Evolutionary conservation across 2,113 vertebrate genomes (phyloP).

Genomic region (Regulus satrapa): DNA sequence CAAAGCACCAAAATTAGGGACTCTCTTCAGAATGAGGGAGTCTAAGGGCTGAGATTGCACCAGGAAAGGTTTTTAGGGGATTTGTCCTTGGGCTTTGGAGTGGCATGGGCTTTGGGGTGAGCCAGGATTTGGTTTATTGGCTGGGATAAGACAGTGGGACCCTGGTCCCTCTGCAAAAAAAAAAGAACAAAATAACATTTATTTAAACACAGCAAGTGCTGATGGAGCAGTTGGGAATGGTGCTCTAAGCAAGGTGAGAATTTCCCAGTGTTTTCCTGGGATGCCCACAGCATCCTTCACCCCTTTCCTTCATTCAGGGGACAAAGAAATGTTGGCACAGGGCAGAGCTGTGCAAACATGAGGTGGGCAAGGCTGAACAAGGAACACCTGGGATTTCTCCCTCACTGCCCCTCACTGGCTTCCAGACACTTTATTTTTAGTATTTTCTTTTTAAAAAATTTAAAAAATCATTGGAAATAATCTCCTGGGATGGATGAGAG

Average conservation of each 20-base stretch:
- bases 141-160: not conserved
- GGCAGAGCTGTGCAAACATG: not conserved
- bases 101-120: not conserved
- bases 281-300: not conserved
- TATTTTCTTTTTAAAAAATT: not conserved
- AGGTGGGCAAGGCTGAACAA: not conserved
- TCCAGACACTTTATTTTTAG: not conserved
- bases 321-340: not conserved
- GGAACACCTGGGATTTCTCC: constrained; percentile 39
- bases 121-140: not conserved
- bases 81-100: not conserved
- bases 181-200: too few relatives aligned
- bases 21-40: not conserved
- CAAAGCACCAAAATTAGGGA: not conserved
- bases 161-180: fast-evolving
- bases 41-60: not conserved
- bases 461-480: not conserved
- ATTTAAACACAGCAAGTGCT: not conserved
- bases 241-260: not conserved
- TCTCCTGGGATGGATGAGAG: not conserved
- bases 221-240: not conserved
- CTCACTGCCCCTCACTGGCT: not conserved
- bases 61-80: not conserved
- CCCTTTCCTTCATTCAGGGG: not conserved
- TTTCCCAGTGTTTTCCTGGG: not conserved